Conservation (phyloP, 2,113 vertebrate genomes). For the Pseudorhombus dupliciocellatus region DNA sequence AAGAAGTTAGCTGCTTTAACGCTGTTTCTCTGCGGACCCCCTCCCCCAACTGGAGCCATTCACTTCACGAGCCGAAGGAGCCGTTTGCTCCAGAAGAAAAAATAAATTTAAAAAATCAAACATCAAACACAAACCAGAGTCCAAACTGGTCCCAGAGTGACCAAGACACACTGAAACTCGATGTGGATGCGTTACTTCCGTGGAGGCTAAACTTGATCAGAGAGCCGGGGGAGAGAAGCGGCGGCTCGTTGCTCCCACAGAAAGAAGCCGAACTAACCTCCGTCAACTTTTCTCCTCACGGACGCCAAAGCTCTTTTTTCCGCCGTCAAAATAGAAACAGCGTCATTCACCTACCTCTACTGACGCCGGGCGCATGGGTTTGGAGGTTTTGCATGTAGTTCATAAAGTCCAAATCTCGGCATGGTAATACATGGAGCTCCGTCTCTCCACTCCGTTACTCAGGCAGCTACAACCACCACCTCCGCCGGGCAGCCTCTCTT, state of each 20-base stretch:
- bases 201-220: not conserved
- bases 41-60: conserved; percentile 75
- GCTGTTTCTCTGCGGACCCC: conserved; percentile 53
- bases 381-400: conserved; percentile 75
- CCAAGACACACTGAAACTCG: not conserved
- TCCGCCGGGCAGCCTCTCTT: conserved; percentile 16
- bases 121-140: not conserved
- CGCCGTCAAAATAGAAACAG: not conserved
- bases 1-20: conserved; percentile 43
- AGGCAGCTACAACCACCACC: conserved; percentile 31
- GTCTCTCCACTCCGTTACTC: conserved; percentile 42
- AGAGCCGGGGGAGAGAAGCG: not conserved
- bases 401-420: conserved; percentile 71
- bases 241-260: not conserved
- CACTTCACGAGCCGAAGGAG: conserved; percentile 47
- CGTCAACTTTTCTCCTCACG: conserved; percentile 7
- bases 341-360: conserved; percentile 66
- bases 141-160: too few species aligned
- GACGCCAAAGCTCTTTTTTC: conserved; percentile 7
- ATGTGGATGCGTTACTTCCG: fast-evolving
- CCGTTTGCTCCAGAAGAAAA: conserved; percentile 16
- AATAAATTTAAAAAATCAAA: not conserved
- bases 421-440: conserved; percentile 68
- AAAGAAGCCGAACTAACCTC: not conserved
- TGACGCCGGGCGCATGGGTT: conserved; percentile 60